Conservation (phyloP, 2,888 invertebrate species). For the Eupithecia tripunctaria region DNA sequence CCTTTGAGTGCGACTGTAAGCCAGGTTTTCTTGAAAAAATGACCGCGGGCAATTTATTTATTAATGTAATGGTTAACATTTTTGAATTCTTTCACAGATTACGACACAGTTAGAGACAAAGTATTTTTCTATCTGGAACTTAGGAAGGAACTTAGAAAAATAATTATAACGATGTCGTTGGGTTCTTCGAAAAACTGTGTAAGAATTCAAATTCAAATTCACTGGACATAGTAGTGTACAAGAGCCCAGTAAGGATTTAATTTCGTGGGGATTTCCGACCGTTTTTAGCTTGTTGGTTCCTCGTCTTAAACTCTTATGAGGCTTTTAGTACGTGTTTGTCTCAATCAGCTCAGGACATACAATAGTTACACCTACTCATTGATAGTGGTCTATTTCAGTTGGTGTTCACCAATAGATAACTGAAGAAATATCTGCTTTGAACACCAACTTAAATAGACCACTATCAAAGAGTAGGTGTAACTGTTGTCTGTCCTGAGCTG, state of each 20-base stretch:
- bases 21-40: too few species aligned
- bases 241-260: slow-evolving; percentile 28
- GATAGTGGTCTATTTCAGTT: background rate
- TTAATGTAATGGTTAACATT: too few species aligned
- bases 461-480: background rate
- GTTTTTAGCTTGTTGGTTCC: slow-evolving; percentile 31
- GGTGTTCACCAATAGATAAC: too few species aligned
- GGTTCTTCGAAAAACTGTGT: background rate
- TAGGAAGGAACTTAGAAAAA: background rate
- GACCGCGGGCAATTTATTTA: too few species aligned
- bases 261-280: slow-evolving; percentile 27
- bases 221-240: slow-evolving; percentile 10
- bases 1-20: too few species aligned
- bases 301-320: slow-evolving; percentile 18
- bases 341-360: background rate
- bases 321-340: too few species aligned
- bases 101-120: too few species aligned
- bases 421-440: too few species aligned
- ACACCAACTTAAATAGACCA: background rate
- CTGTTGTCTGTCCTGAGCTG: background rate
- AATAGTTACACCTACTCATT: background rate
- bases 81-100: too few species aligned
- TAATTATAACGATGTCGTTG: background rate
- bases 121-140: too few species aligned
- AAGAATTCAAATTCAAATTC: background rate